Percentiles rank a stretch among this genome's conserved stretches.
Conservation (phyloP, 2,888 invertebrate genomes). For the Pteria penguin region DNA sequence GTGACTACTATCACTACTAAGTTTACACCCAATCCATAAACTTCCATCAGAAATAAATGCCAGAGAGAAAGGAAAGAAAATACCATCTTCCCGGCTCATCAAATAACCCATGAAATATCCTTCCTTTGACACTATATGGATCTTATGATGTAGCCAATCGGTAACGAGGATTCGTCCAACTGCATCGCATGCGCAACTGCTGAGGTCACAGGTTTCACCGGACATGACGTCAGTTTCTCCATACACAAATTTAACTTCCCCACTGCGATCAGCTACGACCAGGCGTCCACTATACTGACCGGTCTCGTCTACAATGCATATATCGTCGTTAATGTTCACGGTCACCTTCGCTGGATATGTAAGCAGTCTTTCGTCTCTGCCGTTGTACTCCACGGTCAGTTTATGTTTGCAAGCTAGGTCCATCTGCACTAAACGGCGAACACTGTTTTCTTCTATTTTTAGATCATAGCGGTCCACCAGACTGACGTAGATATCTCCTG, state of each 20-base stretch:
- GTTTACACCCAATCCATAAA: slow-evolving; percentile 24
- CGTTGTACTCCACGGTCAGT: slow-evolving; percentile 1
- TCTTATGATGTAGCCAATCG: slow-evolving; percentile 28
- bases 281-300: slow-evolving; percentile 15
- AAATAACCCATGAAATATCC: slow-evolving; percentile 18
- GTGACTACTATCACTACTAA: not conserved
- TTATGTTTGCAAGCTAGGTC: slow-evolving; percentile 6
- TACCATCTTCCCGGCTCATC: slow-evolving; percentile 20
- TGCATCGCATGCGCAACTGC: slow-evolving; percentile 11
- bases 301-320: slow-evolving; percentile 21
- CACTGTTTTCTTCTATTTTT: slow-evolving; percentile 12
- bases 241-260: slow-evolving; percentile 17
- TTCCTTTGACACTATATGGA: slow-evolving; percentile 14
- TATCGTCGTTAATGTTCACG: slow-evolving; percentile 14
- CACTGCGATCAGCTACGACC: slow-evolving; percentile 1
- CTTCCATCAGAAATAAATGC: slow-evolving; percentile 1
- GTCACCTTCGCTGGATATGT: slow-evolving; percentile 25
- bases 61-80: slow-evolving; percentile 20
- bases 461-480: slow-evolving; percentile 24
- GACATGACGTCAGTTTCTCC: slow-evolving; percentile 1
- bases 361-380: not conserved
- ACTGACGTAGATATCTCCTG: slow-evolving; percentile 11
- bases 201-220: slow-evolving; percentile 19
- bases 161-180: slow-evolving; percentile 12
- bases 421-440: slow-evolving; percentile 13